Evolutionary conservation across 2,888 invertebrate species (phyloP), one percentile per base, ranked within the genome.

Genomic region (Eristalis tenax): DNA sequence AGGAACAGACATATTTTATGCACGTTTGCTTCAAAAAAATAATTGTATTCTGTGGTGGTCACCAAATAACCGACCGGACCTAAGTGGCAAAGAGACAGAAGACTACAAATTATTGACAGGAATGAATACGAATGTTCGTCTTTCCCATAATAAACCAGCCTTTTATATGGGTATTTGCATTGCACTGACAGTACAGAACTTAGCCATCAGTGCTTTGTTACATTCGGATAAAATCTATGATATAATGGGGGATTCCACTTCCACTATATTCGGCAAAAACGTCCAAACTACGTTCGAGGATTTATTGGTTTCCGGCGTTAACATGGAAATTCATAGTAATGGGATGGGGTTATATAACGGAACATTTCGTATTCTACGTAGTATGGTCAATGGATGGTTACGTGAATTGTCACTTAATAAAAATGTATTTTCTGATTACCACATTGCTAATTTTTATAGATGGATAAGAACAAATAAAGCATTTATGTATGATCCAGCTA

Each of bases 11-110:
- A 93, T 99, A 75, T 98, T 99, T 93, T 99, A 96, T 93, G 98
- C 99, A 15, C 94, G 99, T 0, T 96, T 98, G 91, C 94, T 99
- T 63, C 94, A 96, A 89, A 97, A 97, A 89, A 96, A 98, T 91
- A 99, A 99, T 93, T 98, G 98, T 91, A 95, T 99, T 1, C 94
- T 99, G 38, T 99, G 99, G 99, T 98, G 98, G 93, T 99, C 99
- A 0, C 94, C 95, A 4, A 95, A 96, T 0, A 97, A 98, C 89
- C 95, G 97, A n/a, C 99, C 99, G 0, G 99, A 99, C 94, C 94
- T 99, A 64, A 99, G 99, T 15, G 99, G 99, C 0, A 96, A 98
- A 89, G 98, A 99, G 94, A 97, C 96, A 18, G 99, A 98, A 91
- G 99, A 99, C 91, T 97, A 97, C 91, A 95, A 97, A 2, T 87